A percentile compares a stretch with the other conserved stretches of the same genome.
Evolutionary conservation across 2,888 invertebrate genomes (phyloP).

Genomic region (Zeuzera pyrina): DNA sequence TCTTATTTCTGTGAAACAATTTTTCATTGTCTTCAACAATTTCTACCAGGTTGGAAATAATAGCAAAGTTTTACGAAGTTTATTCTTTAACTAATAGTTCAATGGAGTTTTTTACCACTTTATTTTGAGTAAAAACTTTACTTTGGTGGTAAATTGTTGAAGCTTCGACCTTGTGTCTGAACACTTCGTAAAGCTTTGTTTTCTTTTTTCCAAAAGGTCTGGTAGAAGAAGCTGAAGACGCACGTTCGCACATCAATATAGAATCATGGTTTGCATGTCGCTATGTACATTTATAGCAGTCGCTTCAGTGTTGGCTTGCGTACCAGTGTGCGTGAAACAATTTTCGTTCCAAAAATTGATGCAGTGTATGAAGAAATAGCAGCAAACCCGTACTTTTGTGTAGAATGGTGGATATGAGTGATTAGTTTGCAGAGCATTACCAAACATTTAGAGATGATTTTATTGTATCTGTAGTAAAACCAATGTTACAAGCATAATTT

Average conservation of each 20-base stretch:
- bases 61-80: conserved; percentile 43
- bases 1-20: no score
- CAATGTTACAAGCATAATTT: no score
- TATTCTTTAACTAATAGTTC: conserved; percentile 8
- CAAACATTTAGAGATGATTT: neutral
- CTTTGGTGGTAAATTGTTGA: conserved; percentile 48
- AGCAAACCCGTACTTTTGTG: no score
- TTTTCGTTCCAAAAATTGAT: no score
- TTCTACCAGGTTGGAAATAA: conserved; percentile 30
- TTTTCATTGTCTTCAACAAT: conserved; percentile 52
- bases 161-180: conserved; percentile 21
- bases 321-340: conserved; percentile 19
- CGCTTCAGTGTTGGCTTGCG: conserved; percentile 28
- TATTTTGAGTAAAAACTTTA: neutral
- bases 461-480: no score
- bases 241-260: conserved; percentile 6
- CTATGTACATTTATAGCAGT: conserved; percentile 28
- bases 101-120: conserved; percentile 24
- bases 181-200: conserved; percentile 43
- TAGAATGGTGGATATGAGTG: conserved; percentile 29
- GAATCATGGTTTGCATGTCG: conserved; percentile 39
- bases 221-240: conserved; percentile 21
- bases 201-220: conserved; percentile 32
- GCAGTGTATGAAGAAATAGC: no score
- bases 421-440: no score